A percentile compares a stretch with the other conserved stretches of the same genome.
Conservation (phyloP, 2,888 invertebrate genomes). For the Rhamphomyia laevipes region DNA sequence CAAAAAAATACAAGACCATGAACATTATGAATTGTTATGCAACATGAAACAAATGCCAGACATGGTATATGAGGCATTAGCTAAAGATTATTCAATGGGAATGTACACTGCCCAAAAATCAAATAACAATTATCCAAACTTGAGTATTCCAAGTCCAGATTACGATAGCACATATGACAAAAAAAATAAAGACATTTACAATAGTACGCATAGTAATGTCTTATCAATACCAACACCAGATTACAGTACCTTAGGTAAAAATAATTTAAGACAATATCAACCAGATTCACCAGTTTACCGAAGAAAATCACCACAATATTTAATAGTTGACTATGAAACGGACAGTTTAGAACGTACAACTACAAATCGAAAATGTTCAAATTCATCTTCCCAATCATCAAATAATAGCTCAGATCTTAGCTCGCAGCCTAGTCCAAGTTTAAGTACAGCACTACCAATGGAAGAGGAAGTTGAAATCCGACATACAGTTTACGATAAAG, state of each 20-base stretch:
- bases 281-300: conserved; percentile 37
- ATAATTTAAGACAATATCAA: conserved; percentile 28
- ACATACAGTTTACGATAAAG: conserved; percentile 52
- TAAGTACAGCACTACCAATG: conserved; percentile 61
- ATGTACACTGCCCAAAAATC: conserved; percentile 11
- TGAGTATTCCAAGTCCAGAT: conserved; percentile 36
- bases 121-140: conserved; percentile 9
- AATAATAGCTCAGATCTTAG: conserved; percentile 47
- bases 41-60: conserved; percentile 42
- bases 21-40: conserved; percentile 32
- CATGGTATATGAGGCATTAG: conserved; percentile 56
- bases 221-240: conserved; percentile 38
- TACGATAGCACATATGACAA: conserved; percentile 37
- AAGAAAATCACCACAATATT: conserved; percentile 33
- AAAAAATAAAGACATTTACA: conserved; percentile 35
- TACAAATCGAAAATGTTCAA: conserved; percentile 28
- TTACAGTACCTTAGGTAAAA: conserved; percentile 35
- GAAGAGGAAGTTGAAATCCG: conserved; percentile 72
- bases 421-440: conserved; percentile 60
- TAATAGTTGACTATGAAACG: conserved; percentile 55
- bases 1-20: conserved; percentile 11
- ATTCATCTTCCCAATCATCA: conserved; percentile 43
- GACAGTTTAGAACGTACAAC: conserved; percentile 58
- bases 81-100: conserved; percentile 29
- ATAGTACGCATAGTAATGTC: conserved; percentile 23